Evolutionary conservation across 2,888 invertebrate species (phyloP), one percentile per base, ranked within the genome.

Genomic region (Cordilura impudica): DNA sequence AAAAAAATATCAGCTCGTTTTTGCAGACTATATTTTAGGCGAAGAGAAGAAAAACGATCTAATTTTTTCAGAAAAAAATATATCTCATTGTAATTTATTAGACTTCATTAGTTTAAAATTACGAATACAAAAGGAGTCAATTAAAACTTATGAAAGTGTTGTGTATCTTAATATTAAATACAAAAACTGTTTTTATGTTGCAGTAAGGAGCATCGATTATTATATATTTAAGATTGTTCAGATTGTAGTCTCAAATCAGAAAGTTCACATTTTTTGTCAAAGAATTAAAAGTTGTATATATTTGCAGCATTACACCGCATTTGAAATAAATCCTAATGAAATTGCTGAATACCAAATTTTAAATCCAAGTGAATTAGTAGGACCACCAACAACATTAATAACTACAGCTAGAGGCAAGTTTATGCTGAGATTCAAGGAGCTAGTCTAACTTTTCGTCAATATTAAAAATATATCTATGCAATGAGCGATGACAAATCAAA

Each of bases 1-100:
- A 16, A 72, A 39, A 54, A 77, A 71, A 58, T 77, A 66, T 39
- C 65, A 77, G 21, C 39, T 71, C 54, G 45, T 29, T n/a, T 75
- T 67, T 21, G 58, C 58, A 21, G 14, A 58, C 23, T 39, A 4
- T 21, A 43, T 58, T 14, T 14, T 58, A 26, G 8, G n/a, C n/a
- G 5, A 29, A 10, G 4, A 4, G 1, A 10, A 21, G 4, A 19
- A 49, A 7, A 19, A 12, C 7, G 12, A 49, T 10, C 12, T 19
- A 1, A 49, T 4, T 12, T 8, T 6, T 49, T 21, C 21, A 1
- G 49, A 49, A 19, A 49, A 2, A 10, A 4, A 49, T 21, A 49
- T 8, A 49, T 21, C 21, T 21, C 8, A 49, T 2, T 49, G 49
- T 21, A 49, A 49, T 19, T 49, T 49, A 19, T 8, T 19, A 8